A percentile compares a stretch with the other conserved stretches of the same genome.
Evolutionary conservation across 2,888 invertebrate species (phyloP).

Genomic region (Coleophora flavipennella): DNA sequence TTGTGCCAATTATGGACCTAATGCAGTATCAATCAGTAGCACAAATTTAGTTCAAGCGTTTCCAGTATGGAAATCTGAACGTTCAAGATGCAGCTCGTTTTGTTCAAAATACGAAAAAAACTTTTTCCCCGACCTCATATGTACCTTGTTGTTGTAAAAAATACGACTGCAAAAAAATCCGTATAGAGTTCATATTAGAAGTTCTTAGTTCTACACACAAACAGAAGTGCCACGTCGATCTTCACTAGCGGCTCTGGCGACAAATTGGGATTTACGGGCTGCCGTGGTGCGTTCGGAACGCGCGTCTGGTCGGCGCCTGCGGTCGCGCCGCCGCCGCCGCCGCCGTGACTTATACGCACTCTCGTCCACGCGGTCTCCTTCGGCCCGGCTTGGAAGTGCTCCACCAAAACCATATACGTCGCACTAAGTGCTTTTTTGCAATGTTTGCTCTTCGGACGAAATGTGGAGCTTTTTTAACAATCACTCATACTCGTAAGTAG

Average conservation of each 20-base stretch:
- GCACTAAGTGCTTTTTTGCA: neutral
- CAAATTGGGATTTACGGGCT: constrained; percentile 32
- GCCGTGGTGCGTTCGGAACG: constrained; percentile 16
- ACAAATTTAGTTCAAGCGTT: too few relatives aligned
- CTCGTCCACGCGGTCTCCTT: neutral
- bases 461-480: too few relatives aligned
- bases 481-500: too few relatives aligned
- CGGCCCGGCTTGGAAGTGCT: constrained; percentile 1
- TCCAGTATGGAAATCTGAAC: too few relatives aligned
- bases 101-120: too few relatives aligned
- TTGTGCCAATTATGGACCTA: too few relatives aligned
- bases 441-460: neutral
- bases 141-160: too few relatives aligned
- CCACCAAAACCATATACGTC: neutral
- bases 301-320: constrained; percentile 23
- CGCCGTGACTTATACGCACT: constrained; percentile 7
- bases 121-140: too few relatives aligned
- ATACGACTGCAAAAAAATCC: too few relatives aligned
- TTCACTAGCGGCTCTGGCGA: constrained; percentile 19
- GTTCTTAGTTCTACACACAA: constrained; percentile 5
- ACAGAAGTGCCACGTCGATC: constrained; percentile 22
- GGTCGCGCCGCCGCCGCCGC: constrained; percentile 9
- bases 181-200: too few relatives aligned
- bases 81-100: too few relatives aligned
- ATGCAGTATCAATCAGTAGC: too few relatives aligned